Evolutionary conservation across 2,888 invertebrate genomes (phyloP).

Genomic region (Parascotia fuliginaria): DNA sequence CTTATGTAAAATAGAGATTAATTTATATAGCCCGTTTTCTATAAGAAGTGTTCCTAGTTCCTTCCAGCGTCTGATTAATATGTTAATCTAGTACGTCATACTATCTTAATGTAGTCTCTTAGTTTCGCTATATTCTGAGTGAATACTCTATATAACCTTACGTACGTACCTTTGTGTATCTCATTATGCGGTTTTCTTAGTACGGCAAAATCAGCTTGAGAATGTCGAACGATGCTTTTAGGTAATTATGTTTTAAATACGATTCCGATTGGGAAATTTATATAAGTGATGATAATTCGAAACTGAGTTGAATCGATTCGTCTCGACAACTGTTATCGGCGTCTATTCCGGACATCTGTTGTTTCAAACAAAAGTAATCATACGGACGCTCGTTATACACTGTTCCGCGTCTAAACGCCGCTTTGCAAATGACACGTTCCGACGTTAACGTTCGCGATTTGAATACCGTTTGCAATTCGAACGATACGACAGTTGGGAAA

Average conservation of each 20-base stretch:
- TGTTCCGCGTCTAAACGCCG: conserved; percentile 40
- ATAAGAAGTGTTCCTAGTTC: conserved; percentile 27
- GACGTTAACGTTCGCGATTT: conserved; percentile 46
- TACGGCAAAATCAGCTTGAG: conserved; percentile 11
- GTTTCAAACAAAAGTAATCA: conserved; percentile 65
- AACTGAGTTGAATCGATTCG: conserved; percentile 36
- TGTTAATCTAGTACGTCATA: conserved; percentile 53
- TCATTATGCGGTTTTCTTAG: conserved; percentile 5
- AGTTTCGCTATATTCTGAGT: conserved; percentile 29
- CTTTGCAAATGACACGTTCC: conserved; percentile 51
- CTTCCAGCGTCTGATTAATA: conserved; percentile 51
- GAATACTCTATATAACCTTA: conserved; percentile 31
- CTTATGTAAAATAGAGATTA: conserved; percentile 16
- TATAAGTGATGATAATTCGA: conserved; percentile 17
- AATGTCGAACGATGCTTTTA: neutral
- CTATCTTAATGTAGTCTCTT: conserved; percentile 49
- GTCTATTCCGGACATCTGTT: conserved; percentile 60
- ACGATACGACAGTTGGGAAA: conserved; percentile 32
- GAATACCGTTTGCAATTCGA: conserved; percentile 40
- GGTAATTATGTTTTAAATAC: too few relatives aligned
- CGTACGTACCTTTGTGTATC: conserved; percentile 29
- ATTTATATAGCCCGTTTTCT: conserved; percentile 32
- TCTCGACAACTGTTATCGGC: conserved; percentile 41
- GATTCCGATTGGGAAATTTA: neutral
- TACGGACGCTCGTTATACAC: conserved; percentile 50